Evolutionary conservation across 2,888 invertebrate genomes (phyloP).

Genomic region (Catocala fraxini): DNA sequence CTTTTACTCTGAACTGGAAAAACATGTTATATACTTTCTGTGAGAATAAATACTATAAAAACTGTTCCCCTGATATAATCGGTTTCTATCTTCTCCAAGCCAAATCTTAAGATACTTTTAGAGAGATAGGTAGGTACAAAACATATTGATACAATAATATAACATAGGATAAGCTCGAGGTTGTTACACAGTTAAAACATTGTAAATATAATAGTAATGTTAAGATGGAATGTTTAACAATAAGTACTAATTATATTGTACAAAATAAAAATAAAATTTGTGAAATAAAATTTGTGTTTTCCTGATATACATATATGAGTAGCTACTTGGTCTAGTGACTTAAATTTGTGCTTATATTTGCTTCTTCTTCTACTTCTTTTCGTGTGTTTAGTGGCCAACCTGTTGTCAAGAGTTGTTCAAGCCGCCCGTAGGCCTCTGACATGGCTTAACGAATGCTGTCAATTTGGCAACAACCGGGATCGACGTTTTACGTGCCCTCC

Average conservation of each 20-base stretch:
- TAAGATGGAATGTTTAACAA: constrained; percentile 13
- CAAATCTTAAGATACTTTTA: constrained; percentile 14
- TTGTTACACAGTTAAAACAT: constrained; percentile 68
- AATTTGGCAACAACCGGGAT: too few species aligned
- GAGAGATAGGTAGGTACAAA: constrained; percentile 18
- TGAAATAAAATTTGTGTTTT: constrained; percentile 25
- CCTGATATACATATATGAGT: too few species aligned
- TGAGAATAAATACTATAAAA: not conserved
- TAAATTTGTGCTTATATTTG: too few species aligned
- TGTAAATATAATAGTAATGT: constrained; percentile 60
- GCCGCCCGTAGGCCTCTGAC: too few species aligned
- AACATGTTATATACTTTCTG: too few species aligned
- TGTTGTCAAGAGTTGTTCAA: too few species aligned
- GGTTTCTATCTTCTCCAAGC: not conserved
- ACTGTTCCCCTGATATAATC: constrained; percentile 6
- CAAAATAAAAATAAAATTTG: constrained; percentile 54
- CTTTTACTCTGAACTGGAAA: not conserved
- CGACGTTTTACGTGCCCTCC: too few species aligned
- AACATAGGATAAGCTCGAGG: constrained; percentile 65
- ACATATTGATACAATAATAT: constrained; percentile 19
- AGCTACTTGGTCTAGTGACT: too few species aligned
- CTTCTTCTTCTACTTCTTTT: too few species aligned
- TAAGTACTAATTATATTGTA: constrained; percentile 51
- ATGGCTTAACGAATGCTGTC: too few species aligned
- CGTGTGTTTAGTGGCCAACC: too few species aligned